A percentile compares a stretch with the other conserved stretches of the same genome.
Conservation (phyloP, 2,797 vertebrate genomes). For the Bucorvus abyssinicus region DNA sequence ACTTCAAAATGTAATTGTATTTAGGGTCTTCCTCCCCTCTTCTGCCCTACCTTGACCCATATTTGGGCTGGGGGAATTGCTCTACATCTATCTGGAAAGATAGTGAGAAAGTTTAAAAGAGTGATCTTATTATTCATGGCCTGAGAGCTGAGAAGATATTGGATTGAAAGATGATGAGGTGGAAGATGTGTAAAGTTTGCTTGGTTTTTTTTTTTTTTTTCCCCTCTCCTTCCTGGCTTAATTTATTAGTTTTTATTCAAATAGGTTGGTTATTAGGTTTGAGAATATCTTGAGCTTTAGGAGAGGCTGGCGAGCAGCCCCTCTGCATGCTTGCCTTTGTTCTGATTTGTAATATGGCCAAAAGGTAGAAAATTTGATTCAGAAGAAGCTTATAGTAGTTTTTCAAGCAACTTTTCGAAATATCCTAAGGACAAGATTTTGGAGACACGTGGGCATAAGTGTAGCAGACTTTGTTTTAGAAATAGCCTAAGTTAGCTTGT, state of each 20-base stretch:
- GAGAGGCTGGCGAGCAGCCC: neutral
- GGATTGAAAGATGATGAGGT: neutral
- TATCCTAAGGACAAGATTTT: neutral
- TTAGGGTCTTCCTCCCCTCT: neutral
- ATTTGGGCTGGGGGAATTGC: neutral
- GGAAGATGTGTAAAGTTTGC: neutral
- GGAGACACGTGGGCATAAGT: neutral
- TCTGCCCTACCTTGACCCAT: neutral
- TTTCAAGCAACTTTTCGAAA: neutral
- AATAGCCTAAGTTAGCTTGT: neutral
- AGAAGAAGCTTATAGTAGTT: neutral
- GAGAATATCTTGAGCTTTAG: neutral
- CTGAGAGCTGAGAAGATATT: neutral
- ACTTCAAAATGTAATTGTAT: neutral
- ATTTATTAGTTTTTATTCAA: neutral
- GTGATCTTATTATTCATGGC: neutral
- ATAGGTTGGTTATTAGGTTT: neutral
- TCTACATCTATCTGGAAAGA: neutral
- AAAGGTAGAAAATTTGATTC: neutral
- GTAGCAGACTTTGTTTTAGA: neutral
- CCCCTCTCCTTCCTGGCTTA: neutral
- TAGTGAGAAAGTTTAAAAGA: neutral
- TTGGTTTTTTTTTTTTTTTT: fast-evolving
- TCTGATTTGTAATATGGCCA: neutral
- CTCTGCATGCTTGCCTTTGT: neutral